phyloP scores from a whole-genome alignment of 2,113 vertebrate species.

The Pelecanus crispus region DNA sequence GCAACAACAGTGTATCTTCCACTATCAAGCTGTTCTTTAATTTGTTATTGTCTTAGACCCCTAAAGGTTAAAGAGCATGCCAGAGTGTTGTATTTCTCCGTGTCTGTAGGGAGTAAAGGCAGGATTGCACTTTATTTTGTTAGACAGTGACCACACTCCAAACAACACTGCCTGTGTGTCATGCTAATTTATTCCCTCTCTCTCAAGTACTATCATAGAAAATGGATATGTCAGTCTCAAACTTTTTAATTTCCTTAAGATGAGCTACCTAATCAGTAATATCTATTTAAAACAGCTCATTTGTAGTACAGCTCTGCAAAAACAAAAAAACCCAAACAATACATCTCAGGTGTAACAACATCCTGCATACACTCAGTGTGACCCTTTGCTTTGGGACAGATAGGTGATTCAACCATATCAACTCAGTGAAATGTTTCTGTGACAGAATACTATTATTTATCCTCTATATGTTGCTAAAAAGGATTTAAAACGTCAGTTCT shows the following conservation, averaged over 20 bases:
- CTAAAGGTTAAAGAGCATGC: background rate
- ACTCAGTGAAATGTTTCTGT: background rate
- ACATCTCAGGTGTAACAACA: background rate
- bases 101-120: background rate
- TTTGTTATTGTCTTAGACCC: background rate
- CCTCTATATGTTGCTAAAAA: background rate
- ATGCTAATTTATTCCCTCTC: background rate
- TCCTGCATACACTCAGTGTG: background rate
- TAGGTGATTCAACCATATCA: background rate
- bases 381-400: background rate
- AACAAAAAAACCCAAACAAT: background rate
- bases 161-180: background rate
- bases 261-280: background rate
- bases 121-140: background rate
- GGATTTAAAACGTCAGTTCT: background rate
- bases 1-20: background rate
- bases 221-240: background rate
- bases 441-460: background rate
- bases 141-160: background rate
- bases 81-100: background rate
- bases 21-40: background rate
- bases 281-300: background rate
- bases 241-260: background rate
- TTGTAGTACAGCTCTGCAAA: accelerated
- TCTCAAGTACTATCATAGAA: background rate